Evolutionary conservation across 1,140 invertebrate genomes (phyloP).

Genomic region (Drosophila equinoxialis): DNA sequence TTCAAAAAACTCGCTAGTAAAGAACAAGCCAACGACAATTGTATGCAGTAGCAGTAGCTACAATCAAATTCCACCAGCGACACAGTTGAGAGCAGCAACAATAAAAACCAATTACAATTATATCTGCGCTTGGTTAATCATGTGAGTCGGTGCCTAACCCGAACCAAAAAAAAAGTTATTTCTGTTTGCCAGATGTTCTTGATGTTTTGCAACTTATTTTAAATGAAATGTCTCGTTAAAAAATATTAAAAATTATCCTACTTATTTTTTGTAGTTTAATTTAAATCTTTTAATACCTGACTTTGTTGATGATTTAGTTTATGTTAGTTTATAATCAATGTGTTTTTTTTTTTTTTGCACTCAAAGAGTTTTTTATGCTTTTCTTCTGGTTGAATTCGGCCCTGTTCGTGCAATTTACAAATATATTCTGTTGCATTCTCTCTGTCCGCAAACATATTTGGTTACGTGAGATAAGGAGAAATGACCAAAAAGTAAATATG

Average conservation of each 20-base stretch:
- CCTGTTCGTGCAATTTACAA: slow-evolving; percentile 18
- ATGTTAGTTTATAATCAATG: neutral
- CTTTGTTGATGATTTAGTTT: too few species aligned
- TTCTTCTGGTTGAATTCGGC: neutral
- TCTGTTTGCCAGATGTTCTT: slow-evolving; percentile 28
- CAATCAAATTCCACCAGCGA: slow-evolving; percentile 21
- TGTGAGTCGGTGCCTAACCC: slow-evolving; percentile 38
- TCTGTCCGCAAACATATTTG: slow-evolving; percentile 19
- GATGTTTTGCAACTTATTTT: too few species aligned
- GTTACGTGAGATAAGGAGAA: slow-evolving; percentile 69
- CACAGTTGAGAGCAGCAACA: slow-evolving; percentile 32
- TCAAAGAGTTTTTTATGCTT: neutral
- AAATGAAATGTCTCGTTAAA: too few species aligned
- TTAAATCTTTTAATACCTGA: too few species aligned
- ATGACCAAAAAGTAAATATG: slow-evolving; percentile 49
- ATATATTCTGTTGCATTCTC: slow-evolving; percentile 8
- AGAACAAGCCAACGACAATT: slow-evolving; percentile 36
- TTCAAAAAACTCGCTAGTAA: slow-evolving; percentile 37
- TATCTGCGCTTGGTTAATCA: slow-evolving; percentile 77
- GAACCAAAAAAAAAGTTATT: neutral
- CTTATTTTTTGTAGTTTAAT: too few species aligned
- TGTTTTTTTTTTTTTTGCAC: neutral
- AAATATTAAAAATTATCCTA: too few species aligned
- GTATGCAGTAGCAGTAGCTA: slow-evolving; percentile 12
- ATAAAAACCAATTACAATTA: slow-evolving; percentile 70